Percentiles rank a stretch among this genome's conserved stretches.
Conservation (phyloP, 1,140 invertebrate genomes). For the Papilio polyxenes region DNA sequence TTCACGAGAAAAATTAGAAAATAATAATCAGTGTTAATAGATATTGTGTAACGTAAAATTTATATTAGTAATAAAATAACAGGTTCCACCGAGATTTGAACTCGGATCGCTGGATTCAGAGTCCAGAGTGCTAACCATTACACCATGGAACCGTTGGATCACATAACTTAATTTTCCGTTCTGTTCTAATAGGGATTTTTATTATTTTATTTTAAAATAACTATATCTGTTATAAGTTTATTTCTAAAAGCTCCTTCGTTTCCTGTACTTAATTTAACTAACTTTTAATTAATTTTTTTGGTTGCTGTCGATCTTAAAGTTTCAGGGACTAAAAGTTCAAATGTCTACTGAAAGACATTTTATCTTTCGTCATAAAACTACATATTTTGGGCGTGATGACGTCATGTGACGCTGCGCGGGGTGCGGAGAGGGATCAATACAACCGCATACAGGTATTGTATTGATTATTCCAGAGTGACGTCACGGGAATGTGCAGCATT, state of each 20-base stretch:
- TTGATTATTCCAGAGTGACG: not conserved
- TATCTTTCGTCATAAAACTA: not conserved
- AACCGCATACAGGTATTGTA: not conserved
- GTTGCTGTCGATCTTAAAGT: no score
- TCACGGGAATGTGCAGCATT: not conserved
- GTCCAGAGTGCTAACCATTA: conserved; percentile 37
- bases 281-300: no score
- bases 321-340: not conserved
- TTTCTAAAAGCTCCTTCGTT: not conserved
- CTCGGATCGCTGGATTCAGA: conserved; percentile 38
- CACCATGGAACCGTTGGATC: conserved; percentile 20
- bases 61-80: not conserved
- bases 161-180: not conserved
- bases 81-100: conserved; percentile 37
- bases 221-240: not conserved
- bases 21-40: not conserved
- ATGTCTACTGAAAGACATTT: not conserved
- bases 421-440: not conserved
- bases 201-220: not conserved
- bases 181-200: not conserved
- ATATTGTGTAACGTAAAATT: not conserved
- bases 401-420: not conserved
- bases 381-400: not conserved
- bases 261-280: not conserved
- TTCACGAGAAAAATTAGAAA: not conserved